Base-by-base conservation (phyloP, 1,140 invertebrate species). In the Rhynchophorus ferrugineus region DNA sequence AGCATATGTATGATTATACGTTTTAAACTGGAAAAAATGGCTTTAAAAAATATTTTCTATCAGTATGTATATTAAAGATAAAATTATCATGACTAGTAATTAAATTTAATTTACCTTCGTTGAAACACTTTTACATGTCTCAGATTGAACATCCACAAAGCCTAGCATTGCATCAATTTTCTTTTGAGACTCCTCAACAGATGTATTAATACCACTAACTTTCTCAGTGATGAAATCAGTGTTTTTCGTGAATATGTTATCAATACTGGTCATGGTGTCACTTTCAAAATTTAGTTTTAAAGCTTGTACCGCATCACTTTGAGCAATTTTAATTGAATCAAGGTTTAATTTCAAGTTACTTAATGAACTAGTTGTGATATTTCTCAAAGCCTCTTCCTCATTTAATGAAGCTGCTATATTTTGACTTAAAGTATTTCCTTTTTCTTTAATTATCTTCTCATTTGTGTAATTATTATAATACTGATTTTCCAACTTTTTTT, bases 401-500 rank as follows among this genome's bases (percentile, higher is more conserved):
- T 16, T 17, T 11, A 34, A 11, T 18, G 22, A 13, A 17, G 7
- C 6, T 19, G 5, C 11, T 6, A 44, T 2, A 14, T 33, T 44
- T 8, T 44, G 6, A 34, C 24, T 17, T 11, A 44, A 17, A 7
- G 3, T 3, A 5, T 3, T 19, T 24, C 35, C 38, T 48, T 18
- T 48, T 21, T 53, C 50, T 18, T 53, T 45, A 13, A 53, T 20
- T 13, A 53, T 45, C 29, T 46, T 42, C 35, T 54, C 47, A 34
- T 58, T 58, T 0, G 47, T 22, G 22, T 36, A 35, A 20, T 54
- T 58, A 33, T 45, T 58, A 21, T 16, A 44, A 36, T 54, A 59
- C 21, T 59, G 57, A 37, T 44, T 54, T 49, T 59, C 57, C 11
- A 59, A 43, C 34, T 59, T 59, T 9, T 18, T 35, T 17, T 54